These are phyloP conservation scores for Coelopa pilipes DNA, from an alignment of 2,888 invertebrate genomes.

Conservation along the genomic window DNA sequence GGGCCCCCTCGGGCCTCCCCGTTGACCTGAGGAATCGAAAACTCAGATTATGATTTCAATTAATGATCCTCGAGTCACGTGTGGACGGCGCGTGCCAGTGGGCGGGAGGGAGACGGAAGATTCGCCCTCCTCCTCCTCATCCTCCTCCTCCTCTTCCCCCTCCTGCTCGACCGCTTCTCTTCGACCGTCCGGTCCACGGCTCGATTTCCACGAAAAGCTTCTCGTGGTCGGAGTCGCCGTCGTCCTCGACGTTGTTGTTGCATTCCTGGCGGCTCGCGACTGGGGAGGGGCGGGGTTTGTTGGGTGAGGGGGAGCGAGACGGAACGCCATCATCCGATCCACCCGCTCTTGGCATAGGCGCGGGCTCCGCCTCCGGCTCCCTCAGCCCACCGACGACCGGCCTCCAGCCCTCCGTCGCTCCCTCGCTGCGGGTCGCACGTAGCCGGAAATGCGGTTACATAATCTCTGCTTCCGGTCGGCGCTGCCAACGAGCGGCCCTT, in stretches of 20 bases:
- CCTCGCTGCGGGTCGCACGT: background rate
- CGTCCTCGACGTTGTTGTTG: too few relatives aligned
- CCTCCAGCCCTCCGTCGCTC: background rate
- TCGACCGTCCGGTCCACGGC: too few relatives aligned
- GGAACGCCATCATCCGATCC: too few relatives aligned
- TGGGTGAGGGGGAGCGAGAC: too few relatives aligned
- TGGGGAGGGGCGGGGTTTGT: too few relatives aligned
- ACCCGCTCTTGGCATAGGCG: too few relatives aligned
- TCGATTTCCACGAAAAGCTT: too few relatives aligned
- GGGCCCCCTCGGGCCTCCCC: background rate
- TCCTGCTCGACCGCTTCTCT: background rate
- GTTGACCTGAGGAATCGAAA: slow-evolving; percentile 23
- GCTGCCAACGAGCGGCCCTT: slow-evolving; percentile 3
- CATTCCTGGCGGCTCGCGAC: too few relatives aligned
- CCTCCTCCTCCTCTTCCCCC: background rate
- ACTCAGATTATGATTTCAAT: slow-evolving; percentile 40
- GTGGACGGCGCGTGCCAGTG: background rate
- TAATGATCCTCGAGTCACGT: slow-evolving; percentile 35
- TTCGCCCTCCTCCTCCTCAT: background rate
- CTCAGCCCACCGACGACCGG: too few relatives aligned
- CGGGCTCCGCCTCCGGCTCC: too few relatives aligned
- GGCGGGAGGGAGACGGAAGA: background rate
- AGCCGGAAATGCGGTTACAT: slow-evolving; percentile 31
- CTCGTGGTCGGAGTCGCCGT: too few relatives aligned
- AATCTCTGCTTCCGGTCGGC: slow-evolving; percentile 20